These are phyloP conservation scores for Zosterops borbonicus DNA, from an alignment of 2,113 vertebrate species.

Conservation along the genomic window DNA sequence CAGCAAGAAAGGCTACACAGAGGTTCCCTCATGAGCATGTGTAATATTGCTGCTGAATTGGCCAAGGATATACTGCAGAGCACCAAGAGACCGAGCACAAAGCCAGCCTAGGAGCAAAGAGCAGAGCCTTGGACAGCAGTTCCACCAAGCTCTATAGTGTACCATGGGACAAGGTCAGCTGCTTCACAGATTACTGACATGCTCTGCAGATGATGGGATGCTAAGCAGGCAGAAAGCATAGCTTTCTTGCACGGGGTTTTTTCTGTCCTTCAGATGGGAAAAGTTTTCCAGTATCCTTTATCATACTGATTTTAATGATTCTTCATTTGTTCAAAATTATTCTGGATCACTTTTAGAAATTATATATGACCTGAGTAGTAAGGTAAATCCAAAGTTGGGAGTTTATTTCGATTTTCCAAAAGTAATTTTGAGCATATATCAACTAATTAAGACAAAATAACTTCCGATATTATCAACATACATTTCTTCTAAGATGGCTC, in stretches of 20 bases:
- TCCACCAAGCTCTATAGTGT: background rate
- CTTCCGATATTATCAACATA: background rate
- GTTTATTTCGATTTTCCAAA: background rate
- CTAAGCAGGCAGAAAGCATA: background rate
- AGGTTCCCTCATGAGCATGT: background rate
- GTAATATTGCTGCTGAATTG: slow-evolving; percentile 36
- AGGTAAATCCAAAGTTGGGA: background rate
- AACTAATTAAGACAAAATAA: background rate
- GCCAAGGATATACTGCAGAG: background rate
- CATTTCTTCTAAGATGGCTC: background rate
- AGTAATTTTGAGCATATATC: background rate
- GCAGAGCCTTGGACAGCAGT: background rate
- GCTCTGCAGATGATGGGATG: background rate
- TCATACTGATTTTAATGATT: background rate
- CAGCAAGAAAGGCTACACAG: background rate
- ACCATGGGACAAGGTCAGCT: slow-evolving; percentile 5
- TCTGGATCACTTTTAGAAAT: background rate
- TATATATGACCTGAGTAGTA: background rate
- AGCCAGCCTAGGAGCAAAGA: slow-evolving; percentile 15
- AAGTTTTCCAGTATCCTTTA: background rate
- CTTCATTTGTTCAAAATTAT: background rate
- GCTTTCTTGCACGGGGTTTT: background rate
- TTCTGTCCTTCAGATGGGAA: background rate
- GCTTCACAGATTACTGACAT: background rate
- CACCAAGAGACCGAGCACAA: background rate